phyloP scores from a whole-genome alignment of 2,113 vertebrate species.

The Caracal caracal region DNA sequence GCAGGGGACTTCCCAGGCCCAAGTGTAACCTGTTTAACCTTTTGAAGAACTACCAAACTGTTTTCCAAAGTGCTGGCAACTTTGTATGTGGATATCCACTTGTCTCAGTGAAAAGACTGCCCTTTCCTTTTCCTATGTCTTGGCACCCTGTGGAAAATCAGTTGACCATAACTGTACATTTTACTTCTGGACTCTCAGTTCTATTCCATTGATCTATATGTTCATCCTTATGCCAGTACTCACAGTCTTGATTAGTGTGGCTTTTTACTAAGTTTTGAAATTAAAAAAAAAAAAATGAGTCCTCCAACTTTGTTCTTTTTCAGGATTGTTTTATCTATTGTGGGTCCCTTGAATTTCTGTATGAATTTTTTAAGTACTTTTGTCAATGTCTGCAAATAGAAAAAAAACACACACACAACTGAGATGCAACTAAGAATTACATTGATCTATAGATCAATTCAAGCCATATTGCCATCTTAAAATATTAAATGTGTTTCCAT shows the following conservation, averaged over 20 bases:
- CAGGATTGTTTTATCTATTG: not conserved
- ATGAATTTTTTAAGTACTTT: not conserved
- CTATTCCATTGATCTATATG: not conserved
- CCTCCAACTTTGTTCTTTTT: constrained; percentile 5
- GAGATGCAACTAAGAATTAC: not conserved
- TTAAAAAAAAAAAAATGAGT: not conserved
- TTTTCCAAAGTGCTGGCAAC: not conserved
- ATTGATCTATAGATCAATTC: not conserved
- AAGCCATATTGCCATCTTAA: not conserved
- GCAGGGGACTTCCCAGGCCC: not conserved
- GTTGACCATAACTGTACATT: not conserved
- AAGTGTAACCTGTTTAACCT: not conserved
- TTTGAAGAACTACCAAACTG: not conserved
- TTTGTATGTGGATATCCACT: not conserved
- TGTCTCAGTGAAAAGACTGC: not conserved
- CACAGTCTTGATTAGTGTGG: not conserved
- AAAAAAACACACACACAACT: not conserved
- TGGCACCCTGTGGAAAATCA: not conserved
- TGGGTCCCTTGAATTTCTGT: not conserved
- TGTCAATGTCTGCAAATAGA: not conserved
- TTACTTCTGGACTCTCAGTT: not conserved
- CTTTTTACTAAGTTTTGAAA: constrained; percentile 13
- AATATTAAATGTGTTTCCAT: not conserved
- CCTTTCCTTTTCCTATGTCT: not conserved
- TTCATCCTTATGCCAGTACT: not conserved